Evolutionary conservation across 2,113 vertebrate species (phyloP).

Genomic region (Pimephales promelas): DNA sequence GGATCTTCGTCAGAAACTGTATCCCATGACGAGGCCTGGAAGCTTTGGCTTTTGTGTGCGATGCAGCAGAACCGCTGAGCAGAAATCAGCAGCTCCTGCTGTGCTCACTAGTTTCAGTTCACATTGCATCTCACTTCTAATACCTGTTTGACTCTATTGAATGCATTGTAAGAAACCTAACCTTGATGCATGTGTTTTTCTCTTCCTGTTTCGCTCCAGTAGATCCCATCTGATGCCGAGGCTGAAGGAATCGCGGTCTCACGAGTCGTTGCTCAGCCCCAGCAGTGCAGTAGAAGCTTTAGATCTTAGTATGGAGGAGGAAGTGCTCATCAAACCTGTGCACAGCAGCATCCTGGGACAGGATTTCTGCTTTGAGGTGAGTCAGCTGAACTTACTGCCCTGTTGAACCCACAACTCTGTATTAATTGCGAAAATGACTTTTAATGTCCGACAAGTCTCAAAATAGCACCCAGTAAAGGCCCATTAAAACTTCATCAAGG

Average conservation of each 20-base stretch:
- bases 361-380: slow-evolving; percentile 98
- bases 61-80: not conserved
- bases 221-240: slow-evolving; percentile 89
- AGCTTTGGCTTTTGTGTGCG: not conserved
- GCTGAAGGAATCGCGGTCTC: slow-evolving; percentile 87
- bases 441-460: slow-evolving; percentile 26
- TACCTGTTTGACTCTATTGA: not conserved
- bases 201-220: slow-evolving; percentile 33
- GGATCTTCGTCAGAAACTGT: not conserved
- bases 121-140: not conserved
- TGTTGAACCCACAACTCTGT: not conserved
- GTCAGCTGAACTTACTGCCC: slow-evolving; percentile 4
- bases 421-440: slow-evolving; percentile 7
- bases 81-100: not conserved
- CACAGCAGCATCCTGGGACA: slow-evolving; percentile 94
- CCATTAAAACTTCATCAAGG: slow-evolving; percentile 32
- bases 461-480: slow-evolving; percentile 21
- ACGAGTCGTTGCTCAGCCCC: slow-evolving; percentile 89
- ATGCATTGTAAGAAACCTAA: no score
- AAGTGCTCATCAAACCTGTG: slow-evolving; percentile 90
- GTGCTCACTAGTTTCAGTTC: slow-evolving; percentile 1
- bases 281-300: slow-evolving; percentile 84
- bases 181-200: not conserved
- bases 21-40: not conserved
- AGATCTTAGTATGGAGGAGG: slow-evolving; percentile 88